Conservation (phyloP, 2,888 invertebrate genomes). For the Lithophane semibrunnea region DNA sequence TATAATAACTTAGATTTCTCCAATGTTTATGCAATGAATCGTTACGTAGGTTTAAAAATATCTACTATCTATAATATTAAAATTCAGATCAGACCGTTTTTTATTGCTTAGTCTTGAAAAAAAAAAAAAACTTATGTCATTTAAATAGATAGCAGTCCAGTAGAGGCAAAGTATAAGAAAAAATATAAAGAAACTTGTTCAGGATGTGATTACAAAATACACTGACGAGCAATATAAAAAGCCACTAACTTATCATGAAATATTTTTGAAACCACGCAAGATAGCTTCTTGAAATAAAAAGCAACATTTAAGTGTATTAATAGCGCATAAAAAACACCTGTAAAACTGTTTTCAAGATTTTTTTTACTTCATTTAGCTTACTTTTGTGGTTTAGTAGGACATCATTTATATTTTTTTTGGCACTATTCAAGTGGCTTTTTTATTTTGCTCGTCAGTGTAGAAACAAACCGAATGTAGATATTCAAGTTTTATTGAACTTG, state of each 20-base stretch:
- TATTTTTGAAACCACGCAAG: no score
- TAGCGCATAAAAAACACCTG: no score
- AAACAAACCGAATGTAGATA: neutral
- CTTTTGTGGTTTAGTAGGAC: no score
- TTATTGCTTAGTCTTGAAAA: constrained; percentile 15
- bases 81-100: constrained; percentile 6
- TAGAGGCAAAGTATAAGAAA: constrained; percentile 3
- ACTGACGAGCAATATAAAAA: no score
- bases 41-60: neutral
- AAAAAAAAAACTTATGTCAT: constrained; percentile 32
- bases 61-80: constrained; percentile 8
- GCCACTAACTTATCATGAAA: no score
- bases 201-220: neutral
- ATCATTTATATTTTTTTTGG: no score
- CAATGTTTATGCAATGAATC: constrained; percentile 12
- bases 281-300: no score
- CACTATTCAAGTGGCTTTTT: no score
- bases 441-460: no score
- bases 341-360: no score
- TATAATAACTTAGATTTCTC: constrained; percentile 1
- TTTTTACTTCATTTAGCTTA: no score
- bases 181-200: neutral
- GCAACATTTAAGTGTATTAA: no score
- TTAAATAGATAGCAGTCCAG: constrained; percentile 18
- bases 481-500: neutral